Conservation (phyloP, 2,797 vertebrate genomes). For the Rhinoraja longicauda region DNA sequence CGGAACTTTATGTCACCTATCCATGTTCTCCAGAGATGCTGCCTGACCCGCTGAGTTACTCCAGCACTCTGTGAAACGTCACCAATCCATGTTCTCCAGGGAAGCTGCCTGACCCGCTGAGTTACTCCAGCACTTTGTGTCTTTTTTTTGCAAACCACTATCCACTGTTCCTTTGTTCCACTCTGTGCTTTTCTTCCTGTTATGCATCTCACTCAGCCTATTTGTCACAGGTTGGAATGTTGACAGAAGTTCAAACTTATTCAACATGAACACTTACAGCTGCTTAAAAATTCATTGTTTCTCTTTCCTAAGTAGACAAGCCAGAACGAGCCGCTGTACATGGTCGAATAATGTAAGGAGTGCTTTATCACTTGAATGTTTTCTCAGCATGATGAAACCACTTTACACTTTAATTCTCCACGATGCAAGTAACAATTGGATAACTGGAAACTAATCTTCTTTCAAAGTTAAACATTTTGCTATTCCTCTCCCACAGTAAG, state of each 20-base stretch:
- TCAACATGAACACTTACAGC: background rate
- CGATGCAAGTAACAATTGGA: background rate
- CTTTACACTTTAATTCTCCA: background rate
- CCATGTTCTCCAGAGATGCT: too few species aligned
- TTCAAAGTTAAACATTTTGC: background rate
- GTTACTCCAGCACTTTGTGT: too few species aligned
- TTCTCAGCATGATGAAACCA: background rate
- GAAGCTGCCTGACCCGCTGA: too few species aligned
- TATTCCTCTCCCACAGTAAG: background rate
- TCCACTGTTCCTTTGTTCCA: too few species aligned
- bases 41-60: too few species aligned
- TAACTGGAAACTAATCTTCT: background rate
- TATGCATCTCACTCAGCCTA: too few species aligned
- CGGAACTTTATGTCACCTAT: too few species aligned
- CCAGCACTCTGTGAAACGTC: too few species aligned
- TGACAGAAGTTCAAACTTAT: background rate
- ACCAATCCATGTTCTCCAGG: too few species aligned
- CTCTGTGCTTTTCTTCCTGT: too few species aligned
- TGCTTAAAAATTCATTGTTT: background rate
- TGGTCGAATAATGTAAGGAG: background rate
- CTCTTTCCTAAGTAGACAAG: background rate
- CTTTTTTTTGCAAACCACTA: too few species aligned
- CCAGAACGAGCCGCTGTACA: background rate
- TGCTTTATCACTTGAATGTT: background rate
- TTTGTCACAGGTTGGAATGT: background rate